Percentiles rank a stretch among this genome's conserved stretches.
Evolutionary conservation across 2,797 vertebrate species (phyloP).

Genomic region (Ambastaia sidthimunki): DNA sequence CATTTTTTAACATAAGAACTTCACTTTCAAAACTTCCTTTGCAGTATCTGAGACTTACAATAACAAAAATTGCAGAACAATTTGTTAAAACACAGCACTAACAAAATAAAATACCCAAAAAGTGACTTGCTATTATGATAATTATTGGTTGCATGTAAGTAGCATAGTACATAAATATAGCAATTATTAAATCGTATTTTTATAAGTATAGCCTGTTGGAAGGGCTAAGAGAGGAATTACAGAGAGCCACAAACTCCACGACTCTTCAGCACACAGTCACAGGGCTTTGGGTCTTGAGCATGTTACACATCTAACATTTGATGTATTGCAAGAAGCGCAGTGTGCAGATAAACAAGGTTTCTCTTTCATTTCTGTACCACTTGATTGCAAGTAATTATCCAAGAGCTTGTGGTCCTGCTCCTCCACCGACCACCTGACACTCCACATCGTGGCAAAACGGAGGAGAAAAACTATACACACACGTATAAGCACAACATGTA

Average conservation of each 20-base stretch:
- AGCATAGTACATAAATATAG: constrained; percentile 1
- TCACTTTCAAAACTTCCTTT: no score
- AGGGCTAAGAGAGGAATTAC: neutral
- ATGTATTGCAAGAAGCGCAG: neutral
- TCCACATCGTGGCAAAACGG: constrained; percentile 49
- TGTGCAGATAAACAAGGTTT: constrained; percentile 23
- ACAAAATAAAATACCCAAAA: neutral
- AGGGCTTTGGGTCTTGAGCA: neutral
- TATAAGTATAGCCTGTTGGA: neutral
- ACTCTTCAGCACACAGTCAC: constrained; percentile 1
- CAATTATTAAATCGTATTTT: neutral
- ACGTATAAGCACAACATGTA: constrained; percentile 59
- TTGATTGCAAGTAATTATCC: constrained; percentile 58
- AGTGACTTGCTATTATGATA: neutral
- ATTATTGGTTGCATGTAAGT: no score
- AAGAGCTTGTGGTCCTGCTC: constrained; percentile 38
- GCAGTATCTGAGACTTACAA: no score
- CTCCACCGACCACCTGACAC: constrained; percentile 42
- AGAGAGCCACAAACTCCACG: neutral
- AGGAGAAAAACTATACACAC: constrained; percentile 43
- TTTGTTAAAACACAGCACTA: neutral
- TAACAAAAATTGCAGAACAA: no score
- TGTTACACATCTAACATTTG: neutral
- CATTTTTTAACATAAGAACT: no score
- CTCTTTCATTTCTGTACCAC: constrained; percentile 29